phyloP scores from a whole-genome alignment of 2,797 vertebrate genomes.

The Hylomyscus alleni region DNA sequence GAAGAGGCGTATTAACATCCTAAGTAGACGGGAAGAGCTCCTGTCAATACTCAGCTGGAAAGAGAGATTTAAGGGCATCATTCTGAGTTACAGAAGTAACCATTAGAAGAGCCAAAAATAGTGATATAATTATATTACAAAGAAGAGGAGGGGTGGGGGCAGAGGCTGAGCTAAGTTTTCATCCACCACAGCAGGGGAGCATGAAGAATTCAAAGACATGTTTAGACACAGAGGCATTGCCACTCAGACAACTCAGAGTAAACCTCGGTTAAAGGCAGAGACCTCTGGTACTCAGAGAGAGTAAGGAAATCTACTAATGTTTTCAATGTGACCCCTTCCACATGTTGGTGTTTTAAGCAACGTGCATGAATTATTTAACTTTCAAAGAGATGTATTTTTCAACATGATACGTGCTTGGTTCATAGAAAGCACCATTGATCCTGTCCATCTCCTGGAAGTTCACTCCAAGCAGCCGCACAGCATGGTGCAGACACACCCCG shows the following conservation, averaged over 20 bases:
- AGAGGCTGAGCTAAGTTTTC: slow-evolving; percentile 1
- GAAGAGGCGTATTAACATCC: background rate
- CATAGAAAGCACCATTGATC: slow-evolving; percentile 6
- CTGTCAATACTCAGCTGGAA: background rate
- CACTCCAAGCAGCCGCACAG: background rate
- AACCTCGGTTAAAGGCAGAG: background rate
- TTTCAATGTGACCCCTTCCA: background rate
- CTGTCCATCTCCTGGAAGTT: background rate
- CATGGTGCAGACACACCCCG: background rate
- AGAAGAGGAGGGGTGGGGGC: background rate
- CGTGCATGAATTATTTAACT: background rate
- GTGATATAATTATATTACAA: slow-evolving; percentile 36
- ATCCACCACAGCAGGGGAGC: background rate
- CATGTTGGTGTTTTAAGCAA: background rate
- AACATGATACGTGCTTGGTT: background rate
- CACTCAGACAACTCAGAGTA: background rate
- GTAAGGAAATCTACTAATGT: background rate
- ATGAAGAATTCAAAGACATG: background rate
- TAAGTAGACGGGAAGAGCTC: slow-evolving; percentile 27
- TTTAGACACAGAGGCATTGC: background rate
- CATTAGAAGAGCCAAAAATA: slow-evolving; percentile 54
- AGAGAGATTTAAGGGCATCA: background rate
- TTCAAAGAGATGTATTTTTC: background rate
- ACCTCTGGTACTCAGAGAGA: background rate
- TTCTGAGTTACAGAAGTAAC: slow-evolving; percentile 44